Evolutionary conservation across 1,140 invertebrate genomes (phyloP).

Genomic region (Proales similis): DNA sequence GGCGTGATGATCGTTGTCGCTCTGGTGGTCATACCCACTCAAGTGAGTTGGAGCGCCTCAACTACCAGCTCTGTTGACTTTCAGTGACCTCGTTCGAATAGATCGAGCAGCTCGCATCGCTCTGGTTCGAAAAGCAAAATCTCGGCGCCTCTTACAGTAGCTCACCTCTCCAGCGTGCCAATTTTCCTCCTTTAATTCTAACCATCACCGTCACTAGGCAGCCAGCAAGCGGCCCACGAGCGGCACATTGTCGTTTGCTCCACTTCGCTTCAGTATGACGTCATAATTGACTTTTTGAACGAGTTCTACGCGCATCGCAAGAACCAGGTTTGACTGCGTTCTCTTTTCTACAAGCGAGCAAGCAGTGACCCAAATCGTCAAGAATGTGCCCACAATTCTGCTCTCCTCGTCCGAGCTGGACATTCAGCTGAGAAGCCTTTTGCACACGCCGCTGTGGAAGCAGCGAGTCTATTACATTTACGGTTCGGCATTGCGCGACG

Average conservation of each 20-base stretch:
- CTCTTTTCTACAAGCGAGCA: background rate
- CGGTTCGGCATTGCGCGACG: constrained; percentile 35
- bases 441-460: constrained; percentile 36
- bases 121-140: constrained; percentile 32
- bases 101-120: constrained; percentile 20
- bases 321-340: constrained; percentile 15
- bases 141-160: constrained; percentile 19
- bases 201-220: background rate
- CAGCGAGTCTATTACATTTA: constrained; percentile 25
- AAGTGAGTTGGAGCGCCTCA: constrained; percentile 7
- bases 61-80: background rate
- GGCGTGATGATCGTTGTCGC: constrained; percentile 30
- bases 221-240: constrained; percentile 26
- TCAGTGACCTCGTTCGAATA: background rate
- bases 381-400: constrained; percentile 18
- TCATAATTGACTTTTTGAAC: constrained; percentile 35
- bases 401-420: constrained; percentile 16
- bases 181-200: background rate
- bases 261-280: constrained; percentile 31
- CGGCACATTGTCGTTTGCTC: constrained; percentile 35
- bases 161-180: background rate
- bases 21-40: constrained; percentile 21
- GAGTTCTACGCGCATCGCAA: constrained; percentile 35
- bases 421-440: constrained; percentile 15
- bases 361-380: background rate